Base-by-base conservation (phyloP, 1,140 invertebrate species). In the Homarus americanus region DNA sequence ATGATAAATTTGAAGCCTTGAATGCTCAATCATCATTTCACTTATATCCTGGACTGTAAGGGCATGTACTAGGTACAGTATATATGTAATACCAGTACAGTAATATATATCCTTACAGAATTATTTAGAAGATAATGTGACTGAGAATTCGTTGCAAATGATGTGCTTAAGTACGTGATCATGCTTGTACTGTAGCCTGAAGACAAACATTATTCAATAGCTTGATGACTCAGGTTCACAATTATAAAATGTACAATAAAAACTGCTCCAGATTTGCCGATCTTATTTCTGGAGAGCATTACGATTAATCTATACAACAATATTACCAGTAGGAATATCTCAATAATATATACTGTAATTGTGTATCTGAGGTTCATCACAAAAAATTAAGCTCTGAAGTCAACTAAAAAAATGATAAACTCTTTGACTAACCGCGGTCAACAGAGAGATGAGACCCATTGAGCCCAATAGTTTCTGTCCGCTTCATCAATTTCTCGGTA, bases 371-470 rank as follows among this genome's bases (percentile, higher is more conserved):
- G 63, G 32, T 69, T 69, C 12, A 12, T 4, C 28, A 69, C 63
- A 69, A 20, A 66, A 63, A 63, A 63, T 9, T 9, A 28, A 69
- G 28, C 1, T 32, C 17, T 9, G n/a, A 69, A 9, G 63, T 4
- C 9, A 32, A 69, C 63, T 69, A 7, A 4, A 24, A 69, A 69
- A 32, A 24, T 69, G 63, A 7, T 32, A 10, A 69, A 9, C 32
- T 72, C 36, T 72, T 44, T 78, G 38, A 91, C 84, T 87, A 76
- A 91, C 84, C 84, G 24, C 84, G 75, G 83, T 87, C 84, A 75
- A 91, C 84, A 38, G 91, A 91, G 85, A 91, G 91, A 53, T 87
- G 91, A n/a, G 89, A 91, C 36, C 89, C 89, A 66, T 91, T 91
- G 58, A 91, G 75, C 32, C 72, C 89, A 49, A 91, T 82, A n/a